Base-by-base conservation (phyloP, 2,113 vertebrate genomes). In the Trematocara marginatum region DNA sequence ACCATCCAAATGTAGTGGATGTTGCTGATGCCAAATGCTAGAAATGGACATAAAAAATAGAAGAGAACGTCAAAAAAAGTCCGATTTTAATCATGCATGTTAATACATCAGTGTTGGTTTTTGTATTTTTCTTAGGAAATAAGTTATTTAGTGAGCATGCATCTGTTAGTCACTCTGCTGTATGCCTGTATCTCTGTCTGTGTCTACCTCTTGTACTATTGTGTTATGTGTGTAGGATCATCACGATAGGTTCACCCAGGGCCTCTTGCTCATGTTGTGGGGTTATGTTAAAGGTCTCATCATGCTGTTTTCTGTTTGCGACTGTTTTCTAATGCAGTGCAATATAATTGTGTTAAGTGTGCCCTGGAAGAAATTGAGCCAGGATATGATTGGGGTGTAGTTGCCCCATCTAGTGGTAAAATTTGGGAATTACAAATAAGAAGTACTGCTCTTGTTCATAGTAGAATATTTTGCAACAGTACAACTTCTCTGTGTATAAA, bases 391-490 rank as follows among this genome's bases (percentile, higher is more conserved):
- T 69, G 8, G 47, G 9, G 78, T 40, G 2, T 42, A 84, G 42
- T 51, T 59, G n/a, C 88, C 7, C 88, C 93, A 89, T 85, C 95
- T 95, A 82, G 92, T 93, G 93, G 86, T 9, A 3, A 35, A 49
- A 6, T 7, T 40, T 1, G 20, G 13, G 54, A 83, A 91, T 45
- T 80, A 81, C 20, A 42, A 23, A 59, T 12, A 7, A 16, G 7
- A 81, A 15, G 4, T 23, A 3, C 35, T 56, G 35, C 9, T 40
- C 31, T 29, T 40, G 6, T 53, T 78, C 49, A 64, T 74, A 38
- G 10, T 38, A 18, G 15, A 38, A 61, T 89, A 49, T 53, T 34
- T 42, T 12, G 20, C 13, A 26, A 82, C 29, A 52, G 23, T 71
- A 12, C 8, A 78, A 42, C 7, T 78, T 57, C 38, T 29, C n/a